Conservation (phyloP, 2,888 invertebrate genomes). For the Netelia inedita region DNA sequence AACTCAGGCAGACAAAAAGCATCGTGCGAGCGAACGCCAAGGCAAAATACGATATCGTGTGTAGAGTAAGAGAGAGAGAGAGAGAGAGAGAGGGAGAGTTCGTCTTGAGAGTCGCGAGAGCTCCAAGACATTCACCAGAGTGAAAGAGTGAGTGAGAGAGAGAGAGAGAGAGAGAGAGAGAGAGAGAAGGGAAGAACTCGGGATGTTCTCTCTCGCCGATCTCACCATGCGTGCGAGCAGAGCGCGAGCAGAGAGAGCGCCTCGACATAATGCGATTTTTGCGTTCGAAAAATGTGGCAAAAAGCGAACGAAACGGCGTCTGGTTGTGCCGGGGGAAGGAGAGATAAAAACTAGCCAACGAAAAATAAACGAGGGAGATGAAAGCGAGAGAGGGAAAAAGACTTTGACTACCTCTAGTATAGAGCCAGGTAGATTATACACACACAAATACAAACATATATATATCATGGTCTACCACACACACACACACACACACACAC, state of each 20-base stretch:
- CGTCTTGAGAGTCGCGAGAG: constrained; percentile 50
- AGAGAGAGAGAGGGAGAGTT: constrained; percentile 11
- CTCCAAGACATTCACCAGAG: constrained; percentile 10
- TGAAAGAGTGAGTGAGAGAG: constrained; percentile 28
- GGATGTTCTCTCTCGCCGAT: constrained; percentile 26
- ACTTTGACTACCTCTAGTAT: constrained; percentile 40
- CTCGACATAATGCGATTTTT: constrained; percentile 76
- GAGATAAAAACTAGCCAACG: constrained; percentile 20
- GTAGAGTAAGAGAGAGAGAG: constrained; percentile 14
- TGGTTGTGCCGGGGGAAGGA: background rate
- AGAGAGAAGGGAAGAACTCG: constrained; percentile 23
- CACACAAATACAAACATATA: background rate
- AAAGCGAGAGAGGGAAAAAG: constrained; percentile 9
- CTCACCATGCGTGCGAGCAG: constrained; percentile 55
- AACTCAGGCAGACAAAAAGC: constrained; percentile 71
- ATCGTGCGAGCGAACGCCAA: constrained; percentile 67
- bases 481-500: background rate
- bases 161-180: constrained; percentile 21
- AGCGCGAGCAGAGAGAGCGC: constrained; percentile 62
- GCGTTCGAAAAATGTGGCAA: constrained; percentile 75
- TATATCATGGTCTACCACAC: constrained; percentile 11
- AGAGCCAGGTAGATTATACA: constrained; percentile 31
- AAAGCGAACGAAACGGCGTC: constrained; percentile 71
- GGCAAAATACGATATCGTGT: constrained; percentile 60
- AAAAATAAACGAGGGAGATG: constrained; percentile 10